These are phyloP conservation scores for Mixornis gularis DNA, from an alignment of 2,113 vertebrate species.

Conservation along the genomic window DNA sequence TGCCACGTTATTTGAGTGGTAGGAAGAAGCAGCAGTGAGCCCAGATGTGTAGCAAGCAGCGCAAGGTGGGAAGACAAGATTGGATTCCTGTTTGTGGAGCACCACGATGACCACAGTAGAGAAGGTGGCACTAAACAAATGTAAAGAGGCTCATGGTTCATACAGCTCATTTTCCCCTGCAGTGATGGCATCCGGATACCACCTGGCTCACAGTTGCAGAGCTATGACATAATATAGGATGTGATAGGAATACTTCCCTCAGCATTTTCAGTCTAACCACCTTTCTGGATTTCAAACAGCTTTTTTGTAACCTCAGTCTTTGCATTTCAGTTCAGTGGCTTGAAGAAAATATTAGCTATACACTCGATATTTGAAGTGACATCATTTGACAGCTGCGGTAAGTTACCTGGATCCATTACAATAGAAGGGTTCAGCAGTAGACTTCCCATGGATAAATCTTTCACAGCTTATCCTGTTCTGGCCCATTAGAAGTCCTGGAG, in stretches of 20 bases:
- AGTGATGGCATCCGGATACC: neutral
- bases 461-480: neutral
- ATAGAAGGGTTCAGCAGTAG: neutral
- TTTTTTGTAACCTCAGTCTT: neutral
- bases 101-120: neutral
- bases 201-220: neutral
- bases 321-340: neutral
- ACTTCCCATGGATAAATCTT: neutral
- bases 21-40: neutral
- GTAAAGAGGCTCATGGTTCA: neutral
- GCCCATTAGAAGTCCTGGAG: neutral
- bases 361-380: neutral
- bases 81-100: neutral
- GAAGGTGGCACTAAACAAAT: neutral
- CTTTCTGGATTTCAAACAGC: neutral
- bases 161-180: neutral
- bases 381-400: neutral
- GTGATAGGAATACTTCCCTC: neutral
- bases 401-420: neutral
- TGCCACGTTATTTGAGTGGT: neutral
- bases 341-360: neutral
- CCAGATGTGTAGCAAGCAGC: accelerated
- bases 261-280: neutral
- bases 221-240: neutral
- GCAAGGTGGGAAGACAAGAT: neutral